A percentile compares a stretch with the other conserved stretches of the same genome.
These are phyloP conservation scores for Melanotaenia pygmaea DNA, from an alignment of 2,797 vertebrate genomes.

Conservation along the genomic window DNA sequence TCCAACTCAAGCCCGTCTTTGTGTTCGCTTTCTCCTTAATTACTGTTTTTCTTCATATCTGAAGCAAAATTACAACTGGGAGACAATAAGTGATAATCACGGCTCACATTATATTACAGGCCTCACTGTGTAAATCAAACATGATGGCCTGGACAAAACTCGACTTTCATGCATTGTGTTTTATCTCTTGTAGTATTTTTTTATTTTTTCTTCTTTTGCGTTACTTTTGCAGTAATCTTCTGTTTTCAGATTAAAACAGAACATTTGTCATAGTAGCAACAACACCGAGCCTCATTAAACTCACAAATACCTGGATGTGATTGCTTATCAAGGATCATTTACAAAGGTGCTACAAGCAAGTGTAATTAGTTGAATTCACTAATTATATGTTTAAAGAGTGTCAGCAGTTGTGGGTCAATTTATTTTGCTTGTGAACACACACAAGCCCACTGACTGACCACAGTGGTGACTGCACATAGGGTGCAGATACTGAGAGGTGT, in stretches of 20 bases:
- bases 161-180: constrained; percentile 13
- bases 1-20: constrained; percentile 32
- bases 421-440: constrained; percentile 3
- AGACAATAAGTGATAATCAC: constrained; percentile 54
- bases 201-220: not conserved
- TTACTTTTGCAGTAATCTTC: constrained; percentile 1
- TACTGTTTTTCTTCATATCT: constrained; percentile 68
- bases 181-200: constrained; percentile 2
- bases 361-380: constrained; percentile 33
- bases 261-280: constrained; percentile 9
- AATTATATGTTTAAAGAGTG: constrained; percentile 35
- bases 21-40: constrained; percentile 57
- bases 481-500: not conserved
- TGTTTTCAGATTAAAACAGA: constrained; percentile 38
- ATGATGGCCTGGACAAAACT: constrained; percentile 1
- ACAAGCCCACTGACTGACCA: constrained; percentile 1
- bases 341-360: not conserved
- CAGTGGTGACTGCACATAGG: not conserved
- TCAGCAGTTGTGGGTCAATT: not conserved
- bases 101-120: constrained; percentile 42
- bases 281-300: constrained; percentile 52
- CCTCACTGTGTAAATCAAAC: constrained; percentile 42
- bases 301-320: constrained; percentile 44
- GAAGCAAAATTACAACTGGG: constrained; percentile 53
- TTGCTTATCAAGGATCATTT: constrained; percentile 49